Percentiles rank a stretch among this genome's conserved stretches.
Evolutionary conservation across 2,888 invertebrate genomes (phyloP).

Genomic region (Pristionchus maxplancki): DNA sequence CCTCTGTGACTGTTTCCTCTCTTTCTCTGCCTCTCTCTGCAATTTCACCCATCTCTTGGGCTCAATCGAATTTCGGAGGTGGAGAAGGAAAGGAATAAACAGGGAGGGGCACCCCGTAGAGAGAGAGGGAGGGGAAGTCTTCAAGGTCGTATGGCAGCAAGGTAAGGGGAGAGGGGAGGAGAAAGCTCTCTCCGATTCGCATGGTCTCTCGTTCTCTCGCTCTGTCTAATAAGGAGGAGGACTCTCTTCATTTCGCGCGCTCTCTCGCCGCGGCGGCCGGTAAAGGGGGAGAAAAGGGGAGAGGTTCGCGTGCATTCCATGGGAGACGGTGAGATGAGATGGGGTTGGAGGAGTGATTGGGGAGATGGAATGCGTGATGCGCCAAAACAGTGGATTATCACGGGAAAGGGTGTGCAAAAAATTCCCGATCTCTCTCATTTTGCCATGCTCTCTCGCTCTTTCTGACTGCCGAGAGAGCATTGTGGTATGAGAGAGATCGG

Average conservation of each 20-base stretch:
- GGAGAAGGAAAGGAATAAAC: neutral
- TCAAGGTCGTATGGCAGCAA: slow-evolving; percentile 35
- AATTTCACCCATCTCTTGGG: neutral
- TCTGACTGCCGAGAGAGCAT: no score
- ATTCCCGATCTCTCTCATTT: neutral
- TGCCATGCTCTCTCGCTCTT: no score
- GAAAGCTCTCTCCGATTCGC: neutral
- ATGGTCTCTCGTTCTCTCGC: neutral
- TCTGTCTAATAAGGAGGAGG: neutral
- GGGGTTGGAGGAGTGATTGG: neutral
- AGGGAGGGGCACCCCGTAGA: slow-evolving; percentile 12
- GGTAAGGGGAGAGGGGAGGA: no score
- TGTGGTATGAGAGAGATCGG: no score
- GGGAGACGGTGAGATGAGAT: neutral
- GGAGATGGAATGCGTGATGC: neutral
- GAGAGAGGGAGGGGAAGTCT: no score
- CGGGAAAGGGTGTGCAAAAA: neutral
- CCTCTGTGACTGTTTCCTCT: slow-evolving; percentile 3
- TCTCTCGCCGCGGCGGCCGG: neutral
- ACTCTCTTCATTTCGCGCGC: no score
- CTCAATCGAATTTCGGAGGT: neutral
- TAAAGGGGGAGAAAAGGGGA: neutral
- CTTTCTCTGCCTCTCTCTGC: neutral
- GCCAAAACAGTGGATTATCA: neutral
- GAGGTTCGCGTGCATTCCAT: neutral